Base-by-base conservation (phyloP, 1,140 invertebrate species). In the Diploscapter pachys region DNA sequence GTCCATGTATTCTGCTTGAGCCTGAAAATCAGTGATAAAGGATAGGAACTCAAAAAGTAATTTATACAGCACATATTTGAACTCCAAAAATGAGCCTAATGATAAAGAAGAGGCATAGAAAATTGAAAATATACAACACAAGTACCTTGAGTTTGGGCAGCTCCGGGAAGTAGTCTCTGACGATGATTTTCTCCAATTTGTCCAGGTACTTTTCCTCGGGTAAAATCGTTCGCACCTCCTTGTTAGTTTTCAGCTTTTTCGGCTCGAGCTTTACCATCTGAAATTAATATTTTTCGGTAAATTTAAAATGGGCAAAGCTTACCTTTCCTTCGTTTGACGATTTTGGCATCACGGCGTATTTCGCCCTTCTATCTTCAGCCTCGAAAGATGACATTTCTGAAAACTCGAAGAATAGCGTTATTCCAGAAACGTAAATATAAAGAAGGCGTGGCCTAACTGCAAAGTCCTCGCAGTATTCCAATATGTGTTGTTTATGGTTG, bases 141-240 rank as follows among this genome's bases (percentile, higher is more conserved):
- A 8, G 57, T 31, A 84, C 82, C 81, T 92, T 92, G 53, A 98
- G 85, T 84, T 94, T 95, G 77, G 94, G 92, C 62, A 99, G 86
- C 85, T 98, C 93, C 4, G 96, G 96, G 83, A 95, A 99, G 85
- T 96, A 99, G 85, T 98, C 96, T 78, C 94, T 90, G 85, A 98
- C 92, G 80, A 99, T 98, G 57, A 99, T 98, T 85, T 93, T 92
- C 55, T 93, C 92, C 85, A 99, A 90, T 86, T 92, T 91, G 89
- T 92, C 86, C 31, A 87, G 85, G 79, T 85, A 86, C 71, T 86
- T 72, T 62, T 86, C 86, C 72, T 86, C 86, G 6, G 84, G 79
- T 31, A 86, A 59, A 53, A 86, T 80, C 56, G 78, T 78, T 8
- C 80, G 56, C 13, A 72, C 72, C 8, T 59, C 31, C 55, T 78